Conservation (phyloP, 2,797 vertebrate genomes). For the Pelobates cultripes region DNA sequence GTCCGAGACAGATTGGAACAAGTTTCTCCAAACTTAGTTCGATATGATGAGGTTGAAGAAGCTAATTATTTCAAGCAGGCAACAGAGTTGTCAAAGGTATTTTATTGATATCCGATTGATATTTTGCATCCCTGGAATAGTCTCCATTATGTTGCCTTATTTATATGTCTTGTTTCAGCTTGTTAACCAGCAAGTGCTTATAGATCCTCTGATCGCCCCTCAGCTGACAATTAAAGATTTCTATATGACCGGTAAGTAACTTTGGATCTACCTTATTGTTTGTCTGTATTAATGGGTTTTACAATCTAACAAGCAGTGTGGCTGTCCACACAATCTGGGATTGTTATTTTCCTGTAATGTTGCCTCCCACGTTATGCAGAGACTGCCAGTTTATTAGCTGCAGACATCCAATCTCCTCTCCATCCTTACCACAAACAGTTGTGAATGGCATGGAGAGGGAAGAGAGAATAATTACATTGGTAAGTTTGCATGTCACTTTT, state of each 20-base stretch:
- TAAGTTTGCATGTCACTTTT: too few relatives aligned
- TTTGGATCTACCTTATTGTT: background rate
- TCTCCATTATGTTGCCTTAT: constrained; percentile 21
- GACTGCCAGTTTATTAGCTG: too few relatives aligned
- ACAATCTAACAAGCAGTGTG: too few relatives aligned
- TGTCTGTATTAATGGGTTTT: background rate
- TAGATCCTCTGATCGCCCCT: constrained; percentile 88
- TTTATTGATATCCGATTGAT: background rate
- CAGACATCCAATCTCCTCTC: too few relatives aligned
- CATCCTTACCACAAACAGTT: too few relatives aligned
- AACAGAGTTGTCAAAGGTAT: constrained; percentile 86
- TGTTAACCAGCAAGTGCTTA: constrained; percentile 85
- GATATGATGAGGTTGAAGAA: constrained; percentile 90
- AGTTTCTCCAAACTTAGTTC: constrained; percentile 91
- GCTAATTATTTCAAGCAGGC: constrained; percentile 96
- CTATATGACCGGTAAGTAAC: constrained; percentile 92
- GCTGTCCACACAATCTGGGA: too few relatives aligned
- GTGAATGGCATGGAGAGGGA: too few relatives aligned
- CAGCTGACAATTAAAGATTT: constrained; percentile 94
- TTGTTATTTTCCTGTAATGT: too few relatives aligned
- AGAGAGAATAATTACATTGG: too few relatives aligned
- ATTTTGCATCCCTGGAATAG: background rate
- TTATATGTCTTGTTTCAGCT: constrained; percentile 68
- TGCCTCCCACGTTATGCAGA: too few relatives aligned
- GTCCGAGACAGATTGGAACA: constrained; percentile 86